Conservation (phyloP, 2,113 vertebrate species). For the Neoarius graeffei region DNA sequence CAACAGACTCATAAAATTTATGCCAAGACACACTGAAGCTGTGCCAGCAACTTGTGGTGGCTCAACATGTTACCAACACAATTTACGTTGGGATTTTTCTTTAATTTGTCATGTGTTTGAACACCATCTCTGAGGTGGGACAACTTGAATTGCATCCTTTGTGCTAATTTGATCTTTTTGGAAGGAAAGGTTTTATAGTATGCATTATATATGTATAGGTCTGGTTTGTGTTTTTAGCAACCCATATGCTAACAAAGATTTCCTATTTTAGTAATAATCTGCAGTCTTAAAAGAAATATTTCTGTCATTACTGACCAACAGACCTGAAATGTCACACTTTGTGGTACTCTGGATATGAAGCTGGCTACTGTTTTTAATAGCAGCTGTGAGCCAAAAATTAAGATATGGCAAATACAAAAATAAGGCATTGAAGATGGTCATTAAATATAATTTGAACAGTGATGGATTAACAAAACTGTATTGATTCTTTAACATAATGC, state of each 20-base stretch:
- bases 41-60: background rate
- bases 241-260: too few species aligned
- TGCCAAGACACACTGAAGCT: background rate
- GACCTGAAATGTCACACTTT: background rate
- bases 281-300: background rate
- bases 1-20: background rate
- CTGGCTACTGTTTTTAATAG: constrained; percentile 15
- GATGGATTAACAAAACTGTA: background rate
- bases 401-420: background rate
- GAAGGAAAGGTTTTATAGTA: background rate
- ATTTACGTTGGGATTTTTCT: background rate
- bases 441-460: too few species aligned
- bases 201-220: background rate
- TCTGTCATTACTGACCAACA: constrained; percentile 10
- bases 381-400: background rate
- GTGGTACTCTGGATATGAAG: background rate
- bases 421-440: background rate
- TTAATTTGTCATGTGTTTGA: background rate
- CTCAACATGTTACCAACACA: background rate
- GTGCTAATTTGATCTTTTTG: constrained; percentile 2
- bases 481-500: background rate
- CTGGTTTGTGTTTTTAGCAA: constrained; percentile 26
- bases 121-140: constrained; percentile 4
- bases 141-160: constrained; percentile 26
- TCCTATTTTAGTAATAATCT: background rate